Percentiles rank a stretch among this genome's conserved stretches.
phyloP scores from a whole-genome alignment of 2,888 invertebrate genomes.

The Urechis unicinctus region DNA sequence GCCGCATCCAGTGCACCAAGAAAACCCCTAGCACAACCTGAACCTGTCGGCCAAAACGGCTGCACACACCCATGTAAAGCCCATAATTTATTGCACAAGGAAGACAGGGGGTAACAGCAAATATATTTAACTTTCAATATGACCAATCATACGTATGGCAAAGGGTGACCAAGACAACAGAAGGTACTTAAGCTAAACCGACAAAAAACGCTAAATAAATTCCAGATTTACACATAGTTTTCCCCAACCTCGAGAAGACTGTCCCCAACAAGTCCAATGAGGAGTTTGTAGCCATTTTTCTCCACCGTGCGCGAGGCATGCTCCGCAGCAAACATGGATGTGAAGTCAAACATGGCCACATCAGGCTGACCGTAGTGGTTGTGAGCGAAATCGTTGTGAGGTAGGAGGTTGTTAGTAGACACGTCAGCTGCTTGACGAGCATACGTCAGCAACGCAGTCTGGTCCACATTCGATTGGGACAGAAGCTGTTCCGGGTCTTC shows the following conservation, averaged over 20 bases:
- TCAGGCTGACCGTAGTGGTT: slow-evolving; percentile 97
- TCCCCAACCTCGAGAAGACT: slow-evolving; percentile 75
- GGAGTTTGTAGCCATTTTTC: slow-evolving; percentile 67
- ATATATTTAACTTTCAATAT: background rate
- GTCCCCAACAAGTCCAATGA: slow-evolving; percentile 91
- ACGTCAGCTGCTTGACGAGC: slow-evolving; percentile 90
- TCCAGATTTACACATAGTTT: background rate
- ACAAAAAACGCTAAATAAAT: background rate
- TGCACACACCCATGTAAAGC: too few species aligned
- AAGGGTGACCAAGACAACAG: too few species aligned
- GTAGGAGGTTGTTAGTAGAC: slow-evolving; percentile 43
- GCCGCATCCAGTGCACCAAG: slow-evolving; percentile 91
- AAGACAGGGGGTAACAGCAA: too few species aligned
- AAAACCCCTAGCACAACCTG: slow-evolving; percentile 95
- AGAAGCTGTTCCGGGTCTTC: slow-evolving; percentile 83
- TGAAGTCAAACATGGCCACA: slow-evolving; percentile 98
- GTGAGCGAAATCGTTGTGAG: slow-evolving; percentile 79
- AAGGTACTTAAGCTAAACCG: too few species aligned
- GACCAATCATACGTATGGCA: background rate
- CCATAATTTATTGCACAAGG: too few species aligned
- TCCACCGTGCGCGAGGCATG: slow-evolving; percentile 82
- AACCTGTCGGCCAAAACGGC: slow-evolving; percentile 96
- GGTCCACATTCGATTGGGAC: slow-evolving; percentile 82
- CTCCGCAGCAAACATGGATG: slow-evolving; percentile 96
- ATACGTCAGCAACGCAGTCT: slow-evolving; percentile 79